A percentile compares a stretch with the other conserved stretches of the same genome.
phyloP scores from a whole-genome alignment of 37 sponge, comb jelly and placozoan genomes.

The Mnemiopsis leidyi region DNA sequence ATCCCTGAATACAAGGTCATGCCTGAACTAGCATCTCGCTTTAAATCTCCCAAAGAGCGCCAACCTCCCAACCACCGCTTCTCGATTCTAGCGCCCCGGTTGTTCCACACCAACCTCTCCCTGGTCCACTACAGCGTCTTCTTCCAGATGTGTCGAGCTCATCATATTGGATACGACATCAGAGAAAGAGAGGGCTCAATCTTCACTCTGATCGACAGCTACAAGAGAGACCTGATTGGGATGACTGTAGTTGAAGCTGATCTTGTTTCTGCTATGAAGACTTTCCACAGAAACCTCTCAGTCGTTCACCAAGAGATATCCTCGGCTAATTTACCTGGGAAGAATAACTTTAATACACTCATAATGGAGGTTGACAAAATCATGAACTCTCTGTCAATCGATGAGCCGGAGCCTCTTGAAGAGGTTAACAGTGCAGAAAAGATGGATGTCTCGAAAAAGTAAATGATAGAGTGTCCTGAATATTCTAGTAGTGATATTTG shows the following conservation, averaged over 20 bases:
- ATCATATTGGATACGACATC: slow-evolving; percentile 83
- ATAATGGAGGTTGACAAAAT: slow-evolving; percentile 47
- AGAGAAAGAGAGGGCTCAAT: slow-evolving; percentile 79
- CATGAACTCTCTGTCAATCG: background rate
- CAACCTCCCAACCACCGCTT: slow-evolving; percentile 67
- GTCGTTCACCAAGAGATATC: slow-evolving; percentile 93
- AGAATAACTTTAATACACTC: slow-evolving; percentile 83
- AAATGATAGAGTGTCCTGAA: too few relatives aligned
- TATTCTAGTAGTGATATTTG: too few relatives aligned
- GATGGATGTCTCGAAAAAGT: background rate
- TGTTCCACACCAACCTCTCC: slow-evolving; percentile 83
- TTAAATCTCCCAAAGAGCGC: slow-evolving; percentile 30
- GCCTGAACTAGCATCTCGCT: slow-evolving; percentile 43
- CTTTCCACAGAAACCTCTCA: slow-evolving; percentile 72
- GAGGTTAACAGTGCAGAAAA: background rate
- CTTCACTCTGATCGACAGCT: slow-evolving; percentile 78
- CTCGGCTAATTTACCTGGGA: slow-evolving; percentile 71
- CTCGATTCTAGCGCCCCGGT: slow-evolving; percentile 74
- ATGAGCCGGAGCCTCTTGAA: background rate
- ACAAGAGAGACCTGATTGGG: slow-evolving; percentile 74
- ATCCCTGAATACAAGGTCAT: slow-evolving; percentile 48
- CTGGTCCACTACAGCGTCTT: slow-evolving; percentile 82
- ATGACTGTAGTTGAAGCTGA: slow-evolving; percentile 79
- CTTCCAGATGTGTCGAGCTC: slow-evolving; percentile 95
- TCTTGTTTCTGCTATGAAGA: slow-evolving; percentile 70